Evolutionary conservation across 2,797 vertebrate species (phyloP).

Genomic region (Eulemur rubriventer): DNA sequence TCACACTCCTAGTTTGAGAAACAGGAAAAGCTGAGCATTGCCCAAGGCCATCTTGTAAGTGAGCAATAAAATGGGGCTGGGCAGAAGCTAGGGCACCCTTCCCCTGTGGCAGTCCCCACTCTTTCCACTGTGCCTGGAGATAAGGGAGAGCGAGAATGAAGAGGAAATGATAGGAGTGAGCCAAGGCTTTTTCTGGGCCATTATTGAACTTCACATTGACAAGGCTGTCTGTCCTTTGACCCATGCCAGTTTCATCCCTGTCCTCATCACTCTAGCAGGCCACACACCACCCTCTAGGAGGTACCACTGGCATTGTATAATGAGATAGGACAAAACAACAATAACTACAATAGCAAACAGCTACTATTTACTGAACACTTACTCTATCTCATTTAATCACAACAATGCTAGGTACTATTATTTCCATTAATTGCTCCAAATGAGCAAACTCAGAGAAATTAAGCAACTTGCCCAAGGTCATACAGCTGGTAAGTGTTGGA

Average conservation of each 20-base stretch:
- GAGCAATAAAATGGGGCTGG: neutral
- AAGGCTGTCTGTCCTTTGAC: neutral
- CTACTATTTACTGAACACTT: neutral
- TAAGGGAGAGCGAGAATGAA: neutral
- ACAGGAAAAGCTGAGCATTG: neutral
- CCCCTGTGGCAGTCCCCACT: neutral
- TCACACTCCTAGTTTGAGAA: neutral
- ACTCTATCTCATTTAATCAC: neutral
- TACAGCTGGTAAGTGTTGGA: neutral
- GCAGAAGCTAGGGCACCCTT: neutral
- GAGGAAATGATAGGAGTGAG: neutral
- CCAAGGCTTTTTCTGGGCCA: neutral
- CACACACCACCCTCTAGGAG: neutral
- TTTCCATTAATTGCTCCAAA: neutral
- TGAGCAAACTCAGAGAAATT: neutral
- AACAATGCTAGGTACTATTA: neutral
- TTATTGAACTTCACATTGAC: neutral
- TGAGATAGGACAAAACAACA: neutral
- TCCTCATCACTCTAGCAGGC: neutral
- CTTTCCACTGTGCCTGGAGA: neutral
- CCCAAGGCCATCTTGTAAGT: neutral
- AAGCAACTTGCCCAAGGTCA: neutral
- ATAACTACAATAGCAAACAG: neutral
- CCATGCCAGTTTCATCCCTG: neutral
- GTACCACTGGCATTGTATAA: neutral